These are phyloP conservation scores for Druceiella hillmani DNA, from an alignment of 2,888 invertebrate genomes.

Conservation along the genomic window DNA sequence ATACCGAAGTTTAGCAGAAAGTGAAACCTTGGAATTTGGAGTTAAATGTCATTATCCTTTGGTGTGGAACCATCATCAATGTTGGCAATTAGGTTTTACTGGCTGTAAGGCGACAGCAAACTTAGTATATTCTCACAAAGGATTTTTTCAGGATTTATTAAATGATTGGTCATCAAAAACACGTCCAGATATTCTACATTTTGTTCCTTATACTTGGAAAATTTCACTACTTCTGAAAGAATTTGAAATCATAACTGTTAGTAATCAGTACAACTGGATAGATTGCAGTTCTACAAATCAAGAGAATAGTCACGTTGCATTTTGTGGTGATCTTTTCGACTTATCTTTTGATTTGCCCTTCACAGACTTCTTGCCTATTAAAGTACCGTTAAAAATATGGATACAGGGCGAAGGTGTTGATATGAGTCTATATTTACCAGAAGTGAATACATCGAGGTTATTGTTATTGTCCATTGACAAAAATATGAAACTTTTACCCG, in stretches of 20 bases:
- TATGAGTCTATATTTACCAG: slow-evolving; percentile 84
- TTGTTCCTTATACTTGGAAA: slow-evolving; percentile 96
- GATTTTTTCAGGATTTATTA: slow-evolving; percentile 92
- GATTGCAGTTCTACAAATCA: slow-evolving; percentile 95
- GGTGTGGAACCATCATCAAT: slow-evolving; percentile 94
- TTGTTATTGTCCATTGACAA: slow-evolving; percentile 80
- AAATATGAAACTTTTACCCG: slow-evolving; percentile 78
- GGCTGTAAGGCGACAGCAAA: slow-evolving; percentile 92
- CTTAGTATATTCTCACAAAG: slow-evolving; percentile 91
- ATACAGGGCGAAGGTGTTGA: slow-evolving; percentile 94
- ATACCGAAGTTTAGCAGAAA: slow-evolving; percentile 87
- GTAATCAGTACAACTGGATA: slow-evolving; percentile 98
- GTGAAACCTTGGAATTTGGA: slow-evolving; percentile 92
- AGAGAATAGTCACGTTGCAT: slow-evolving; percentile 91
- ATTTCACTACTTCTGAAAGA: slow-evolving; percentile 88
- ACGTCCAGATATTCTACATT: slow-evolving; percentile 86
- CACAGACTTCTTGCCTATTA: slow-evolving; percentile 87
- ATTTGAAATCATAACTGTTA: slow-evolving; percentile 88
- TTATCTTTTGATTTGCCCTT: slow-evolving; percentile 93
- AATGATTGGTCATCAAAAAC: slow-evolving; percentile 97
- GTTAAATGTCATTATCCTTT: slow-evolving; percentile 85
- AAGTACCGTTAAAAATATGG: slow-evolving; percentile 85
- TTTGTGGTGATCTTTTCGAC: slow-evolving; percentile 91
- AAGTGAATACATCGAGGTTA: slow-evolving; percentile 82
- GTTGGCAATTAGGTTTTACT: slow-evolving; percentile 87